phyloP scores from a whole-genome alignment of 2,888 invertebrate species.

The Lymantria monacha region DNA sequence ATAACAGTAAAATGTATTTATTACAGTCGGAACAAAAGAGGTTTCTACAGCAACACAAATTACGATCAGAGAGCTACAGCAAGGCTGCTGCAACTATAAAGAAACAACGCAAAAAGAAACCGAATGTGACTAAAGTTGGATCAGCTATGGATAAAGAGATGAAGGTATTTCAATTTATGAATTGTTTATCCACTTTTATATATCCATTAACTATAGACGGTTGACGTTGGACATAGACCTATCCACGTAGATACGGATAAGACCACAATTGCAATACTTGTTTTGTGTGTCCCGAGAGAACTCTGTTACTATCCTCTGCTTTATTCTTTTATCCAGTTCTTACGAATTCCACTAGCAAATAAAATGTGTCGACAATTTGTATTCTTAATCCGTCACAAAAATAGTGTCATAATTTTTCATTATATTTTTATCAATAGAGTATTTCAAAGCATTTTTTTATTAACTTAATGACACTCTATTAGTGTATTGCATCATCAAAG shows the following conservation, averaged over 20 bases:
- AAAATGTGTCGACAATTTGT: no score
- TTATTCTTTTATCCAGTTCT: no score
- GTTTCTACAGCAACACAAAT: slow-evolving; percentile 96
- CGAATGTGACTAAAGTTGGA: slow-evolving; percentile 89
- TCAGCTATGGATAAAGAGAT: slow-evolving; percentile 95
- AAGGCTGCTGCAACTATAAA: slow-evolving; percentile 95
- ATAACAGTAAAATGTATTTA: slow-evolving; percentile 4
- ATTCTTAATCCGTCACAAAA: neutral
- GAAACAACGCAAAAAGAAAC: slow-evolving; percentile 94
- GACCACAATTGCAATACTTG: no score
- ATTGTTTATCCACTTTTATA: no score
- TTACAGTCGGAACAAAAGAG: slow-evolving; percentile 94
- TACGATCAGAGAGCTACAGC: slow-evolving; percentile 93
- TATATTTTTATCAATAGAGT: neutral
- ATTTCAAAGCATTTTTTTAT: no score
- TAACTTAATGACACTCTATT: no score
- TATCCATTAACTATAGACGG: no score
- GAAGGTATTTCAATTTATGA: slow-evolving; percentile 80
- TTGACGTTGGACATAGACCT: no score
- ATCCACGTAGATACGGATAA: no score
- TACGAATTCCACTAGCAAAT: no score
- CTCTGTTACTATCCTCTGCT: no score
- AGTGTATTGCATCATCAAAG: no score
- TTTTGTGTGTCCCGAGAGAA: neutral
- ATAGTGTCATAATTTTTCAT: neutral